Evolutionary conservation across 2,113 vertebrate species (phyloP), one percentile per base, ranked within the genome.

Genomic region (Tylochromis polylepis): DNA sequence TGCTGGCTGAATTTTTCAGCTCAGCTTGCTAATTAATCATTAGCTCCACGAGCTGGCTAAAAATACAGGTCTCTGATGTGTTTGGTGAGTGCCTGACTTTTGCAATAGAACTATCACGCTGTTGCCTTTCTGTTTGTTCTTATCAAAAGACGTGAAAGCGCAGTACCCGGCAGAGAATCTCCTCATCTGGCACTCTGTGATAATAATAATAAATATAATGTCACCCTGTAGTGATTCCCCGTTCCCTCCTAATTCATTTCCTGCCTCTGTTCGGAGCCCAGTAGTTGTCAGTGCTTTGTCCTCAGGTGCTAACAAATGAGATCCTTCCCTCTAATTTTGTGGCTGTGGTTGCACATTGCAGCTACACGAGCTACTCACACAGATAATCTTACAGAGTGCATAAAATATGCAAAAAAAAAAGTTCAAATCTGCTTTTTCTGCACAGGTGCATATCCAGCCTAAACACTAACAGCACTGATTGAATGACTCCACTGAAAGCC

Each of bases 311-410:
- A 94, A 91, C 46, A 97, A 96, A 92, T 97, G 97, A 97, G 97
- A 97, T 82, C 93, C 55, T 97, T 92, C 97, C 97, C 70, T 98
- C 97, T 92, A 98, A 97, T 82, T 86, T 97, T 20, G 84, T 94
- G 1, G 88, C n/a, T 97, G 89, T 97, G 95, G 31, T 16, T 97
- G 15, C 97, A 96, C 2, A 75, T 96, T 86, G 96, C 95, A 16
- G 96, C 97, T 36, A 96, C 94, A 0, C 96, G 97, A 89, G 93
- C 95, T 57, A 87, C 95, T 85, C 97, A 97, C 65, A 67, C 7
- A 55, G n/a, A 56, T 29, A 9, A 24, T 16, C 14, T 22, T 46
- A 38, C 31, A 82, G 14, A 79, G 53, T 34, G 27, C 15, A 58
- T 9, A 49, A 22, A 8, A 10, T 83, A 59, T 72, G 38, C 38